Evolutionary conservation across 2,888 invertebrate species (phyloP).

Genomic region (Eucera pruinosa): DNA sequence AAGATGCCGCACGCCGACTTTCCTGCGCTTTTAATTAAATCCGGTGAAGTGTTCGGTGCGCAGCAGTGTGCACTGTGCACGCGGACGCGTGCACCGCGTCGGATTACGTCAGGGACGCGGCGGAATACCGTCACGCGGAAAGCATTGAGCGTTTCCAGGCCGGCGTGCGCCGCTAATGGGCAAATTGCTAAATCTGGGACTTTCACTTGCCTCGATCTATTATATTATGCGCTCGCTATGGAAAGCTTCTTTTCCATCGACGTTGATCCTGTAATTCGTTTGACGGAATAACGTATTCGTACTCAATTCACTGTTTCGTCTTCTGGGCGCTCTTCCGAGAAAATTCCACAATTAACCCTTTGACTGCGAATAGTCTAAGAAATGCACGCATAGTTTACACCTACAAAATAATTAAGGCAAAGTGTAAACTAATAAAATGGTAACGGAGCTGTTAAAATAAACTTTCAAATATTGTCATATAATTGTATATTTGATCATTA

Average conservation of each 20-base stretch:
- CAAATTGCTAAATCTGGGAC: slow-evolving; percentile 68
- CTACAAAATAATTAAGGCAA: no score
- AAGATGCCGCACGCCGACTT: slow-evolving; percentile 21
- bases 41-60: slow-evolving; percentile 39
- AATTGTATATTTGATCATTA: no score
- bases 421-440: no score
- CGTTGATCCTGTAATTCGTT: neutral
- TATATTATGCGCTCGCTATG: slow-evolving; percentile 44
- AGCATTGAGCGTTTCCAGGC: slow-evolving; percentile 62
- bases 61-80: neutral
- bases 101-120: slow-evolving; percentile 63
- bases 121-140: slow-evolving; percentile 59
- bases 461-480: no score
- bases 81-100: slow-evolving; percentile 50
- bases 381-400: no score
- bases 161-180: slow-evolving; percentile 55
- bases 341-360: no score
- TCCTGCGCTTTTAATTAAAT: slow-evolving; percentile 49
- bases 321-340: neutral
- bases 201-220: slow-evolving; percentile 66
- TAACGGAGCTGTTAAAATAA: no score
- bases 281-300: no score
- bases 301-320: no score
- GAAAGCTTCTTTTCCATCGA: slow-evolving; percentile 13
- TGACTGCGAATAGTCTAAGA: no score